Percentiles rank a stretch among this genome's conserved stretches.
phyloP scores from a whole-genome alignment of 2,797 vertebrate genomes.

The Bovichtus variegatus region DNA sequence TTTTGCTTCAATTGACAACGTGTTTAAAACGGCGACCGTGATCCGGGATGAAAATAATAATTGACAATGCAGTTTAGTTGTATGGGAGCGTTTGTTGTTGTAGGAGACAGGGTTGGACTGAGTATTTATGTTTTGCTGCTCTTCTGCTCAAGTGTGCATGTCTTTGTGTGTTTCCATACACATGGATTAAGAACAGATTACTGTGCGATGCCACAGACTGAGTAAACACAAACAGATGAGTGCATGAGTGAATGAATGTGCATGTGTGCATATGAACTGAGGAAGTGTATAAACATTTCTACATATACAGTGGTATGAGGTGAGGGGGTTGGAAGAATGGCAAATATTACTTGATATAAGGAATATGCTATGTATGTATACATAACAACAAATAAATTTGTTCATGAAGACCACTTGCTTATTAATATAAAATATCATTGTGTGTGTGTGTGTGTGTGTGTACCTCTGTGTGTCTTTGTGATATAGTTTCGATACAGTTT shows the following conservation, averaged over 20 bases:
- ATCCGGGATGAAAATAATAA: no score
- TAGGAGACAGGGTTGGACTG: neutral
- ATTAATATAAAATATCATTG: neutral
- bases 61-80: no score
- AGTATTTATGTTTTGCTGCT: neutral
- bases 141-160: slow-evolving; percentile 24
- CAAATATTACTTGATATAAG: slow-evolving; percentile 32
- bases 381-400: slow-evolving; percentile 51
- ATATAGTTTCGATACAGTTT: neutral
- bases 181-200: slow-evolving; percentile 45
- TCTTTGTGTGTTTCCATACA: slow-evolving; percentile 33
- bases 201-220: slow-evolving; percentile 30
- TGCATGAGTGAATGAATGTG: slow-evolving; percentile 1
- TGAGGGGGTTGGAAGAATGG: neutral
- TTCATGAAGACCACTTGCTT: slow-evolving; percentile 43
- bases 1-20: no score
- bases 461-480: neutral
- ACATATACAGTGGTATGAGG: neutral
- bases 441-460: neutral
- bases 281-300: neutral
- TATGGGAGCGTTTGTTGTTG: no score
- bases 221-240: slow-evolving; percentile 47
- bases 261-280: slow-evolving; percentile 10
- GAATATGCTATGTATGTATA: neutral
- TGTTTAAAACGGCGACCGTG: no score